These are phyloP conservation scores for Ceyx cyanopectus DNA, from an alignment of 2,113 vertebrate genomes.

Conservation along the genomic window DNA sequence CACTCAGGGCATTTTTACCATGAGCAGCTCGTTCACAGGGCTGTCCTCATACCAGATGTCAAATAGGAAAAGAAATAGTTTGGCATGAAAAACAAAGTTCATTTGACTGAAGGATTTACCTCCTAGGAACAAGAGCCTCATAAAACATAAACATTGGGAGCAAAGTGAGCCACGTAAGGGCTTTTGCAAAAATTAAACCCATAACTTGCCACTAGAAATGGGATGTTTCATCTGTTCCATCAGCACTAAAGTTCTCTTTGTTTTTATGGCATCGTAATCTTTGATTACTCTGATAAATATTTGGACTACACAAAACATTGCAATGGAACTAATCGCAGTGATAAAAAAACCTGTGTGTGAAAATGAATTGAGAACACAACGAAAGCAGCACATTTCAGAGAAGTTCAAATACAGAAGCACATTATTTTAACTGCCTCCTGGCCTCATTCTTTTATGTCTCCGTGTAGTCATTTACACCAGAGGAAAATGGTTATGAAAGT, in stretches of 20 bases:
- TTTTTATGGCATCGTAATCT: slow-evolving; percentile 70
- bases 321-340: slow-evolving; percentile 46
- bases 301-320: slow-evolving; percentile 62
- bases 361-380: background rate
- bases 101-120: slow-evolving; percentile 70
- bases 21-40: background rate
- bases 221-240: slow-evolving; percentile 68
- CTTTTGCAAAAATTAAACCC: slow-evolving; percentile 66
- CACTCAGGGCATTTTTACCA: slow-evolving; percentile 2
- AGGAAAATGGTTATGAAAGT: background rate
- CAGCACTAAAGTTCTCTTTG: slow-evolving; percentile 63
- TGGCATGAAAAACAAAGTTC: slow-evolving; percentile 44
- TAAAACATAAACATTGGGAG: slow-evolving; percentile 60
- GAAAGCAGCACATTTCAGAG: background rate
- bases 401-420: slow-evolving; percentile 1
- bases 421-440: background rate
- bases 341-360: slow-evolving; percentile 27
- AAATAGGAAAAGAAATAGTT: slow-evolving; percentile 43
- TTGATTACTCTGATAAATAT: slow-evolving; percentile 78
- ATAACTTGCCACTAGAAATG: slow-evolving; percentile 61
- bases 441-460: background rate
- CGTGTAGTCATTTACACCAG: background rate
- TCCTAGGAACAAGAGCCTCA: slow-evolving; percentile 57
- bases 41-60: slow-evolving; percentile 59
- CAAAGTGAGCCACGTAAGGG: slow-evolving; percentile 40